Base-by-base conservation (phyloP, 2,888 invertebrate genomes). In the Boloria selene region DNA sequence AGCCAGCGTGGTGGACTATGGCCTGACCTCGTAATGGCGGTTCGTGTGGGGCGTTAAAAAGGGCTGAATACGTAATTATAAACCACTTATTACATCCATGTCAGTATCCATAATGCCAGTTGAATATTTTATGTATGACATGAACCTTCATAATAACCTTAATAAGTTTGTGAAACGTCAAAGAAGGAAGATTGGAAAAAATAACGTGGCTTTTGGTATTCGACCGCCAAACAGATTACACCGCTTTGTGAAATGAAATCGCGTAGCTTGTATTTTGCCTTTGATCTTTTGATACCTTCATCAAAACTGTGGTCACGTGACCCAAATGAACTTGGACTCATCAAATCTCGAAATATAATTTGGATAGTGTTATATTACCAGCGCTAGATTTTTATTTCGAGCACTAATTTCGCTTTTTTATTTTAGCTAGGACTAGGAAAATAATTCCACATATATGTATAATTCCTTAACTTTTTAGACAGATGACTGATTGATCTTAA, bases 181-280 rank as follows among this genome's bases (percentile, higher is more conserved):
- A 52, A 52, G 51, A 31, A 47, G 44, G 17, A 31, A 47, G 52
- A 59, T 58, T 51, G 45, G 45, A 45, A 64, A 64, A 52, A 42
- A 59, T 58, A 52, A 58, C 18, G 13, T 10, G 38, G n/a, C 56
- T 22, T 13, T 26, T 45, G 49, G 55, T n/a, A 18, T 44, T 51
- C 18, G 45, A 64, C 64, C 56, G 45, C 44, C 58, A 52, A 64
- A 64, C 38, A 59, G 58, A 64, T 59, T 58, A 64, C 52, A 38
- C 17, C 31, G 44, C 64, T 64, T 64, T 58, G 64, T 64, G 50
- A 47, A 45, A 64, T 45, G 51, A 58, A 64, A 64, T 64, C 45
- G 49, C 47, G 49, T 49, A 45, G 50, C 52, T 64, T 53, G 45
- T 31, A n/a, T 16, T 52, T 52, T 51, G 42, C 3, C 26, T 64